phyloP scores from a whole-genome alignment of 2,113 vertebrate species.

The Alligator sinensis region DNA sequence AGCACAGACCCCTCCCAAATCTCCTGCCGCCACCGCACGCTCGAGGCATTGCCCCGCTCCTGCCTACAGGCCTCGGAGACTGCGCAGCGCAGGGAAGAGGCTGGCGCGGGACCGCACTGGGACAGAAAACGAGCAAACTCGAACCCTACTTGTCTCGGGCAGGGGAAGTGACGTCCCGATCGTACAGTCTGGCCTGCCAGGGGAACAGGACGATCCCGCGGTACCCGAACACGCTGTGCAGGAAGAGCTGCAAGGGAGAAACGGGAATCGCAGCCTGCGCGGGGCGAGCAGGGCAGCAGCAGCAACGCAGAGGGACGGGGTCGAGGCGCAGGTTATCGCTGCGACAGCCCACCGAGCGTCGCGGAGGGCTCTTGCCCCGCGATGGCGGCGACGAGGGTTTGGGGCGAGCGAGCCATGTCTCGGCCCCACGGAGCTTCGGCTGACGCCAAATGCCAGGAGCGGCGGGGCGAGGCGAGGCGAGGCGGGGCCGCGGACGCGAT shows the following conservation, averaged over 20 bases:
- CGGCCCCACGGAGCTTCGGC: neutral
- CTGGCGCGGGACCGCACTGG: accelerated
- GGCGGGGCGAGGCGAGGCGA: neutral
- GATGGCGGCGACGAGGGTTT: neutral
- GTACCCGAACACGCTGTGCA: constrained; percentile 97
- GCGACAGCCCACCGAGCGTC: too few species aligned
- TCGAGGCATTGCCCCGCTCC: accelerated
- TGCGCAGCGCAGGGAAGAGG: neutral
- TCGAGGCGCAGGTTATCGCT: too few species aligned
- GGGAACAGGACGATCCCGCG: constrained; percentile 96
- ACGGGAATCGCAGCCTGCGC: neutral
- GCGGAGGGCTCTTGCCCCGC: neutral
- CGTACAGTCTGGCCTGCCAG: constrained; percentile 97
- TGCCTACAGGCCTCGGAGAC: neutral
- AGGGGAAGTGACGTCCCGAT: constrained; percentile 91
- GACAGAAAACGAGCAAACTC: accelerated
- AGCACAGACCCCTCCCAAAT: neutral
- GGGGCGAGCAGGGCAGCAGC: neutral
- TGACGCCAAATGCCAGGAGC: neutral
- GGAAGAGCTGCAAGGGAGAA: constrained; percentile 88
- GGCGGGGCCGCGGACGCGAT: neutral
- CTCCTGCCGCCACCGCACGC: neutral
- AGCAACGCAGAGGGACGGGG: neutral
- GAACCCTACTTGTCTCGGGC: constrained; percentile 89
- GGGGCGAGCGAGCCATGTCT: neutral